These are phyloP conservation scores for Gyps fulvus DNA, from an alignment of 2,113 vertebrate species.

Conservation along the genomic window DNA sequence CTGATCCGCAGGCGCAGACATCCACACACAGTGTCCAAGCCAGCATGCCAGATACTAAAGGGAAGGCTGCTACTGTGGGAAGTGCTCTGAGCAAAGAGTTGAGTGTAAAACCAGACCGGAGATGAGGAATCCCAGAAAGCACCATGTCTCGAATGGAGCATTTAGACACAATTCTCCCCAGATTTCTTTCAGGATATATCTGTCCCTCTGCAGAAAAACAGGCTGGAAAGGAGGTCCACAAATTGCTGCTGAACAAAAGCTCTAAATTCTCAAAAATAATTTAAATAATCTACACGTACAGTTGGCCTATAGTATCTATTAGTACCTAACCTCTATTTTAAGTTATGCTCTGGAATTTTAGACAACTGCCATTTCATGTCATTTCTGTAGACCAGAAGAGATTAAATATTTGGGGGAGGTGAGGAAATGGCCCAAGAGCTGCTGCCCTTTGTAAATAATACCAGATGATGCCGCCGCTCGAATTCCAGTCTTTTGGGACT, in stretches of 20 bases:
- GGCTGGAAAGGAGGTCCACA: neutral
- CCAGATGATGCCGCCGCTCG: accelerated
- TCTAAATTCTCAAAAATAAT: neutral
- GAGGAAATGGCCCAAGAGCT: neutral
- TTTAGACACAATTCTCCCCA: neutral
- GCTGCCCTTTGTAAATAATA: neutral
- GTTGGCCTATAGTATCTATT: neutral
- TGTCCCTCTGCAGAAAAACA: neutral
- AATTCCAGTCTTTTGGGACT: neutral
- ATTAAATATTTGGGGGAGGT: neutral
- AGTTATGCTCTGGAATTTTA: neutral
- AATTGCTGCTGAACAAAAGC: neutral
- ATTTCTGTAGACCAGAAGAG: neutral
- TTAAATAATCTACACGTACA: neutral
- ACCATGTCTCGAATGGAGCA: neutral
- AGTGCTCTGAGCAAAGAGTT: neutral
- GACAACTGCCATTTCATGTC: neutral
- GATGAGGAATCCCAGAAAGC: neutral
- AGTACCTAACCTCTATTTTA: neutral
- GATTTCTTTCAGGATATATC: neutral
- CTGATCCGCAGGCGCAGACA: neutral
- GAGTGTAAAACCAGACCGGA: neutral
- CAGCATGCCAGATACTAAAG: neutral
- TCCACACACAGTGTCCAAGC: neutral
- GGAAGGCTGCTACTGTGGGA: neutral